phyloP scores from a whole-genome alignment of 1,140 invertebrate species.

The Neuroterus valhalla region DNA sequence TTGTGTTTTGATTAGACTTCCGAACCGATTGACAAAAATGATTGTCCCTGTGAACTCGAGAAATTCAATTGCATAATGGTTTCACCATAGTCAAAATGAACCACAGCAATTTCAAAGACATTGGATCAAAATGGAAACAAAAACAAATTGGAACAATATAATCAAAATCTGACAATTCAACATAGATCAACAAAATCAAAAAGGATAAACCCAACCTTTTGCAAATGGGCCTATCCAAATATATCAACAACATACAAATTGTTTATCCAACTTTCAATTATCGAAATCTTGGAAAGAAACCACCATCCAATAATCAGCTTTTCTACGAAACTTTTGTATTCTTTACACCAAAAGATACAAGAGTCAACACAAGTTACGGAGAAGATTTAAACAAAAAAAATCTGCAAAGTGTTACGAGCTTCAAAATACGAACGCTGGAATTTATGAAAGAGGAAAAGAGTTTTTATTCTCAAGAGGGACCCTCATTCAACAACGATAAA shows the following conservation, averaged over 20 bases:
- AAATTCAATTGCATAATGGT: not conserved
- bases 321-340: conserved; percentile 6
- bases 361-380: not conserved
- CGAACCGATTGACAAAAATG: conserved; percentile 6
- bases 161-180: too few species aligned
- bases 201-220: too few species aligned
- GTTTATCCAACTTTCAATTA: too few species aligned
- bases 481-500: not conserved
- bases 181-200: too few species aligned
- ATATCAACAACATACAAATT: too few species aligned
- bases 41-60: not conserved
- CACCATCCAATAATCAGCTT: not conserved
- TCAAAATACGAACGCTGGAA: not conserved
- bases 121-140: too few species aligned
- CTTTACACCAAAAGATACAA: conserved; percentile 19
- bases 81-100: too few species aligned
- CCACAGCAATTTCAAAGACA: too few species aligned
- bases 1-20: conserved; percentile 19
- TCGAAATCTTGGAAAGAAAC: conserved; percentile 17
- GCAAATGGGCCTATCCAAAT: too few species aligned
- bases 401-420: not conserved
- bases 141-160: too few species aligned
- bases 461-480: not conserved
- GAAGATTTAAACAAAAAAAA: not conserved
- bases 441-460: not conserved